phyloP scores from a whole-genome alignment of 2,113 vertebrate species.

The Numida meleagris region DNA sequence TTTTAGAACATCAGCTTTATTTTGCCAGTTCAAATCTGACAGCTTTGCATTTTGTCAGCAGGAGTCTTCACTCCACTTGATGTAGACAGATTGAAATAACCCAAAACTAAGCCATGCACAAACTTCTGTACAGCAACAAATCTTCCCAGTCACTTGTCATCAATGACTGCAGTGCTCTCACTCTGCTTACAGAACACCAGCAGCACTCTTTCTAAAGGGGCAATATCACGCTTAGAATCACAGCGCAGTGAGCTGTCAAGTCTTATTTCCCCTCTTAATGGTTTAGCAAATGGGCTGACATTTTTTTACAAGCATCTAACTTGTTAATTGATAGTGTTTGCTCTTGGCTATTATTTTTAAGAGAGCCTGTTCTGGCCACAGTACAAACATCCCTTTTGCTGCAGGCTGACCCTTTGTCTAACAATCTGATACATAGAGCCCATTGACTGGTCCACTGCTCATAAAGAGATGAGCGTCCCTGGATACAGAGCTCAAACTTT shows the following conservation, averaged over 20 bases:
- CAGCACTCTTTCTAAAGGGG: not conserved
- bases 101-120: not conserved
- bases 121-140: constrained; percentile 1
- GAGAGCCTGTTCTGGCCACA: not conserved
- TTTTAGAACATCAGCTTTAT: not conserved
- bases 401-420: constrained; percentile 44
- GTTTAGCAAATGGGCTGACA: not conserved
- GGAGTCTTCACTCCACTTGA: not conserved
- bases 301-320: constrained; percentile 33
- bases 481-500: constrained; percentile 5
- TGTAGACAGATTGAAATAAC: not conserved
- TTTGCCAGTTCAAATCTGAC: not conserved
- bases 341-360: constrained; percentile 52
- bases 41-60: not conserved
- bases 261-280: constrained; percentile 36
- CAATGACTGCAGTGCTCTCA: not conserved
- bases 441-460: not conserved
- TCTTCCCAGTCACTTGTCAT: not conserved
- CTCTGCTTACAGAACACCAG: not conserved
- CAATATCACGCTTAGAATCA: constrained; percentile 42
- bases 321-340: constrained; percentile 47
- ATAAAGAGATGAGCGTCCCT: not conserved
- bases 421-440: not conserved
- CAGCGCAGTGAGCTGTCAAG: constrained; percentile 7
- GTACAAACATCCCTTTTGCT: constrained; percentile 50